phyloP scores from a whole-genome alignment of 2,797 vertebrate genomes.

The Steatocranus sp. region DNA sequence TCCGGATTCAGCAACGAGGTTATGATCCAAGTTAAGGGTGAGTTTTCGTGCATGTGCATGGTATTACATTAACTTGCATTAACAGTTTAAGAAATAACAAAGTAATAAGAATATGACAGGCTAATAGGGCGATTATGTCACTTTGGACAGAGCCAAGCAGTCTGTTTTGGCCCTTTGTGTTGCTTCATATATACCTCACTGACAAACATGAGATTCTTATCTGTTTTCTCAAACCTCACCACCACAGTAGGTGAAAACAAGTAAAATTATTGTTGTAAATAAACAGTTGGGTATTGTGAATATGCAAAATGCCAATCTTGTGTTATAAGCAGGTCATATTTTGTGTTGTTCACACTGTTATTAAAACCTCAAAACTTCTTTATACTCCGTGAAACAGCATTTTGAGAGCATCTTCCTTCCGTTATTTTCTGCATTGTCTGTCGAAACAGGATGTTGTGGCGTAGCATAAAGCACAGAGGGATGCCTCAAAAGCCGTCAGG shows the following conservation, averaged over 20 bases:
- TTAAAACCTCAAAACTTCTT: not conserved
- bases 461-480: not conserved
- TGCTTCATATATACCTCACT: not conserved
- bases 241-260: not conserved
- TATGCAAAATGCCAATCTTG: not conserved
- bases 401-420: not conserved
- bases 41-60: not conserved
- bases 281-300: not conserved
- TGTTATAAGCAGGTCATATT: not conserved
- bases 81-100: not conserved
- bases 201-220: not conserved
- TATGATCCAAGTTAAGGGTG: constrained; percentile 25
- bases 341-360: not conserved
- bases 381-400: not conserved
- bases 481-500: not conserved
- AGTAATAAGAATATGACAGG: rapidly evolving
- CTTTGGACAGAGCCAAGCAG: not conserved
- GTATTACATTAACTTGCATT: not conserved
- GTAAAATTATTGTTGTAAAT: not conserved
- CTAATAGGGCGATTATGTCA: rapidly evolving
- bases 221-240: not conserved
- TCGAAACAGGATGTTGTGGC: constrained; percentile 61
- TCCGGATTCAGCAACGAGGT: constrained; percentile 15
- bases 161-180: rapidly evolving
- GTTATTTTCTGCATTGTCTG: not conserved